Conservation (phyloP, 2,888 invertebrate species). For the Nymphalis c-album region DNA sequence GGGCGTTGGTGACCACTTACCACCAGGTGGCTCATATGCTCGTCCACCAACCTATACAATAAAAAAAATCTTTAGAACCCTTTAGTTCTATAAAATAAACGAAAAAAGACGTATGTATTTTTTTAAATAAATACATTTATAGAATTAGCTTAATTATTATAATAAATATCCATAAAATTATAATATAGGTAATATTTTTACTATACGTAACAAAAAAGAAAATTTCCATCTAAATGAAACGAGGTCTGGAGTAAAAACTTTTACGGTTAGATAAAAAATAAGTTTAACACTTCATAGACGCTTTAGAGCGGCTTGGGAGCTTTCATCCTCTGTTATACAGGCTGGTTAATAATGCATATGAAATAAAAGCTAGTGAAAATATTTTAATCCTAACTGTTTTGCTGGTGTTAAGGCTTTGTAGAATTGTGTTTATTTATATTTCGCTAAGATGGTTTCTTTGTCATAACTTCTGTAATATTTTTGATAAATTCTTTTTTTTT, state of each 20-base stretch:
- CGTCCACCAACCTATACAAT: too few relatives aligned
- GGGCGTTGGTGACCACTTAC: too few relatives aligned
- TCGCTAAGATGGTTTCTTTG: too few relatives aligned
- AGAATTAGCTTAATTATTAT: not conserved
- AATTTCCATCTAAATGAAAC: conserved; percentile 17
- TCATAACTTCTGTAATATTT: too few relatives aligned
- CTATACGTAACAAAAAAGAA: not conserved
- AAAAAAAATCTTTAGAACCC: too few relatives aligned
- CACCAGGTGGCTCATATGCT: too few relatives aligned
- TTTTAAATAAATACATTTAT: not conserved
- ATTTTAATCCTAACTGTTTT: not conserved
- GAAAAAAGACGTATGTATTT: too few relatives aligned
- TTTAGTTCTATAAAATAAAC: too few relatives aligned
- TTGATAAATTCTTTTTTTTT: too few relatives aligned
- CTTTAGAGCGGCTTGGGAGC: conserved; percentile 3
- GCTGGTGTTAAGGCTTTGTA: not conserved
- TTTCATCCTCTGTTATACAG: not conserved
- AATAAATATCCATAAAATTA: not conserved
- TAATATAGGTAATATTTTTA: not conserved
- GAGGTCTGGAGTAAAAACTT: conserved; percentile 8
- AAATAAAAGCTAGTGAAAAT: not conserved
- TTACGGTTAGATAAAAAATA: conserved; percentile 5
- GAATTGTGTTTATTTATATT: too few relatives aligned
- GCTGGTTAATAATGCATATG: conserved; percentile 2
- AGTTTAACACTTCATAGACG: conserved; percentile 7